Base-by-base conservation (phyloP, 2,888 invertebrate species). In the Scotopteryx bipunctaria region DNA sequence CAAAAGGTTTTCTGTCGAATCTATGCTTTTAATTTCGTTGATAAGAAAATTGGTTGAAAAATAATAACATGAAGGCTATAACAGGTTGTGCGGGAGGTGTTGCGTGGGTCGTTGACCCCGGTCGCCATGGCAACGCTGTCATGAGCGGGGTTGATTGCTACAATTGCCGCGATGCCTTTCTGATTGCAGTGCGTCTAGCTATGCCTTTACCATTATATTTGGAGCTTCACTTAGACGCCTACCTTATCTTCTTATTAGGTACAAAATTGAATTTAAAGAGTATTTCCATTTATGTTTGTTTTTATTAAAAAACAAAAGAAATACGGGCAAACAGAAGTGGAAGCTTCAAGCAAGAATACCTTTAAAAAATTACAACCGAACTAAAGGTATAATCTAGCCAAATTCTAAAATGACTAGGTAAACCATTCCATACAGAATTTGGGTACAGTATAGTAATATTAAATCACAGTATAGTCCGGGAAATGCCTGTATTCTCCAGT, bases 41-140 rank as follows among this genome's bases (percentile, higher is more conserved):
- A 9, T 9, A 16, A 14, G 21, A 27, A 53, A 40, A 19, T 11
- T n/a, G 15, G 15, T 36, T 23, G 33, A 35, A 32, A 27, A 17
- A 15, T 36, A 21, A 29, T n/a, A 31, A 42, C n/a, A 42, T 31
- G 15, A 5, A 38, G 33, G 17, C 11, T 15, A 53, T 55, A 61
- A 59, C 71, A 73, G 73, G 70, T 70, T 71, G 66, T 69, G 54
- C 64, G 58, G 66, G 63, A 67, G 74, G 69, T 69, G 67, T 71
- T 64, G 80, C 75, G 75, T 74, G 77, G 86, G 83, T 83, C 84
- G 73, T 80, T 78, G 86, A 85, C 81, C 86, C 65, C 64, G 61
- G 88, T 86, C 71, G 76, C 73, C 76, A 86, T 84, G 81, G 76
- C 64, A 46, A 89, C 85, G 77, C 73, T 76, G 76, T 78, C 81